These are phyloP conservation scores for Phymanthus crucifer DNA, from an alignment of 92 coral and sea anemone genomes.

Conservation along the genomic window DNA sequence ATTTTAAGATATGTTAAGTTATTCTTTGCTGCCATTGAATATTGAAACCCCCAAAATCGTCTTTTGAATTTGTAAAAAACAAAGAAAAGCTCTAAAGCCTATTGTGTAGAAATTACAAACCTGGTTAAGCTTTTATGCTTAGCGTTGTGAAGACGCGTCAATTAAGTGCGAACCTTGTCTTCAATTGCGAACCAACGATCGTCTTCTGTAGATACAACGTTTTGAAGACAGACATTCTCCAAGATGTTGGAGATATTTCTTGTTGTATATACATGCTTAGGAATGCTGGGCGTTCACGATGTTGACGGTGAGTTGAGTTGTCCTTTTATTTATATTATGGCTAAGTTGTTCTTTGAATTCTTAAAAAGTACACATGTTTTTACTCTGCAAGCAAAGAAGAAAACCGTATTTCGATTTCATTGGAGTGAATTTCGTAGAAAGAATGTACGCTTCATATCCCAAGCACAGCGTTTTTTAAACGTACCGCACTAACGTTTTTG, in stretches of 20 bases:
- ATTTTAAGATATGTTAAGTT: not conserved
- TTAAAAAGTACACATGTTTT: too few species aligned
- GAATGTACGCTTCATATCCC: too few species aligned
- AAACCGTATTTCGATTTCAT: too few species aligned
- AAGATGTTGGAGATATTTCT: not conserved
- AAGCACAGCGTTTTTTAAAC: too few species aligned
- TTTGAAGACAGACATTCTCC: not conserved
- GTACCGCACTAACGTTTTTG: too few species aligned
- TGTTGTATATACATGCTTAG: not conserved
- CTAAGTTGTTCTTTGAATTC: too few species aligned
- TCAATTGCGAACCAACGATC: not conserved
- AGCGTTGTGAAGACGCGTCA: not conserved
- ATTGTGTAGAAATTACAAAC: not conserved
- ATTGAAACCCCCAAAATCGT: not conserved
- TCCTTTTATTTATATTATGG: not conserved
- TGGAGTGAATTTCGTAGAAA: too few species aligned
- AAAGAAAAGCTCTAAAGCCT: not conserved
- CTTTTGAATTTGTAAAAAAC: not conserved
- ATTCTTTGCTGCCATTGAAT: not conserved
- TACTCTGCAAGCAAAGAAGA: too few species aligned
- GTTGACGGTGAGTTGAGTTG: not conserved
- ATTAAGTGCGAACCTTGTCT: not conserved
- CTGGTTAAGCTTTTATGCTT: not conserved
- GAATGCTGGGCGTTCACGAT: not conserved
- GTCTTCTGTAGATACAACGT: not conserved